These are phyloP conservation scores for Sternarchorhynchus goeldii DNA, from an alignment of 2,797 vertebrate species.

Conservation along the genomic window DNA sequence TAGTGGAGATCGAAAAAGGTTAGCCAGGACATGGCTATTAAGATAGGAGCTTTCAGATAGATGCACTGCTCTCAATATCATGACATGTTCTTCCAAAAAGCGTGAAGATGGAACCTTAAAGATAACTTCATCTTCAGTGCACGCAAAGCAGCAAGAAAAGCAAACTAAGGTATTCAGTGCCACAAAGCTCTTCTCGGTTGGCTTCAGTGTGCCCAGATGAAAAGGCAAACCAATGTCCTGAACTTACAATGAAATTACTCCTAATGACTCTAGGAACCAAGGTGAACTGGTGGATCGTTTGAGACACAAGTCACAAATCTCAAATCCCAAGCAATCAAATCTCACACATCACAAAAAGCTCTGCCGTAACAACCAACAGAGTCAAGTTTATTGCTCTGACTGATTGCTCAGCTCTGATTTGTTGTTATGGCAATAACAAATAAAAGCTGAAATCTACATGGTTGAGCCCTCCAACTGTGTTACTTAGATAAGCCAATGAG, in stretches of 20 bases:
- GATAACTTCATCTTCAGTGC: slow-evolving; percentile 39
- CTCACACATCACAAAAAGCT: too few relatives aligned
- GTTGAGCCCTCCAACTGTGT: too few relatives aligned
- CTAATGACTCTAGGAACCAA: neutral
- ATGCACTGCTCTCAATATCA: neutral
- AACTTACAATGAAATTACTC: neutral
- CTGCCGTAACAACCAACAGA: too few relatives aligned
- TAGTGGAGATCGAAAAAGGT: slow-evolving; percentile 33
- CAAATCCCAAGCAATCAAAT: too few relatives aligned
- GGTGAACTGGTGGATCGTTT: too few relatives aligned
- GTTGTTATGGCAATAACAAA: too few relatives aligned
- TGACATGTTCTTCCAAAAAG: slow-evolving; percentile 31
- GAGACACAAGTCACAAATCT: too few relatives aligned
- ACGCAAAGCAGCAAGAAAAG: slow-evolving; percentile 47
- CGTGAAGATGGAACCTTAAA: slow-evolving; percentile 32
- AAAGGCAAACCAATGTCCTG: slow-evolving; percentile 4
- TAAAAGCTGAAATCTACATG: too few relatives aligned
- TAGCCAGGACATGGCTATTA: neutral
- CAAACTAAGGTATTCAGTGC: slow-evolving; percentile 37
- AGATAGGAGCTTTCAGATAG: slow-evolving; percentile 38
- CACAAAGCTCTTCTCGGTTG: neutral
- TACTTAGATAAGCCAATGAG: too few relatives aligned
- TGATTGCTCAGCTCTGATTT: too few relatives aligned
- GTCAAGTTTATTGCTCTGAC: too few relatives aligned
- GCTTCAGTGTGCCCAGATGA: slow-evolving; percentile 1